Base-by-base conservation (phyloP, 2,113 vertebrate species). In the Raphicerus campestris region DNA sequence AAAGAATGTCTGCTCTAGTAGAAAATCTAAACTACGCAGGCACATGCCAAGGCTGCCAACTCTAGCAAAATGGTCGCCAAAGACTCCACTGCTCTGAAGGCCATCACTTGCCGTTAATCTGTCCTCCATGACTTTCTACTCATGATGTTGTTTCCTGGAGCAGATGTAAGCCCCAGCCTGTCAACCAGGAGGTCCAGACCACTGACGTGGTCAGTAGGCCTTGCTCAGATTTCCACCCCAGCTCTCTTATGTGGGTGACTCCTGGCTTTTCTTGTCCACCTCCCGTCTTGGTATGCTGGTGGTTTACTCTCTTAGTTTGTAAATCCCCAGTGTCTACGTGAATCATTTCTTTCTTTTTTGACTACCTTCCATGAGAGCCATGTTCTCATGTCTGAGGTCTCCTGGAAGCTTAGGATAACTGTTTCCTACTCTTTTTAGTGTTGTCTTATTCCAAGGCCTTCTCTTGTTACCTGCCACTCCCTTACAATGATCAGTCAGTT, bases 201-300 rank as follows among this genome's bases (percentile, higher is more conserved):
- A 1, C 5, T 14, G 2, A 3, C 15, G n/a, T 70, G 56, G 7
- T 47, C 32, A 2, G 1, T 0, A 24, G 30, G 42, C 45, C 35
- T 39, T 82, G 39, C 7, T 47, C 4, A 89, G 7, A 7, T 35
- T 30, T 35, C 5, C 20, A 47, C 42, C 32, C 26, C 3, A 3
- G 24, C 26, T 42, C 35, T 55, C 39, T n/a, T 51, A 3, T 5
- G 6, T 75, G 14, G 35, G 42, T 58, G 13, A 10, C 15, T 51
- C 26, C 2, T 47, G 58, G 39, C 49, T 86, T 39, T 4, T 4
- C 14, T 20, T 75, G 28, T 75, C 5, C 19, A 26, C 2, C 19
- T 30, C 11, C 17, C 3, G 2, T 56, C n/a, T 16, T 35, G 7
- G 1, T 84, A 3, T 88, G 53, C 28, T 75, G 0, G 17, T 6